Base-by-base conservation (phyloP, 2,888 invertebrate genomes). In the Caenorhabditis uteleia region DNA sequence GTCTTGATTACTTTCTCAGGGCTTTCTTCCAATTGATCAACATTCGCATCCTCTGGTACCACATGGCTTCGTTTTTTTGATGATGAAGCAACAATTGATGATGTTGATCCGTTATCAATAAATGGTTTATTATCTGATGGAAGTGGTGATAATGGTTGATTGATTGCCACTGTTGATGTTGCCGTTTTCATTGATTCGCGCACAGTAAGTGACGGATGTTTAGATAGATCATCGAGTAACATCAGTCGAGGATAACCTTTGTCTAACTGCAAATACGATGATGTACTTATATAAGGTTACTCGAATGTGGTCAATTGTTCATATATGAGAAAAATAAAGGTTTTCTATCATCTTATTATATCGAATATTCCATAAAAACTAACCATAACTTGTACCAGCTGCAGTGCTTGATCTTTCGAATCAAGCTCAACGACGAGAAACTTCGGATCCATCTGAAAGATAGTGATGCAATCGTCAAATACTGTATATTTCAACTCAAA, bases 371-470 rank as follows among this genome's bases (percentile, higher is more conserved):
- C 29, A 6, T 29, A 8, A 38, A n/a, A 23, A 55, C 57, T 43
- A 4, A 69, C 69, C 69, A 69, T 66, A 20, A 66, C 31, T 16
- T 57, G 58, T 25, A 69, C 69, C 44, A 69, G 21, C 21, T 66
- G 55, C 34, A 69, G 23, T 3, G 69, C 69, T 26, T 54, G 44
- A 12, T 53, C 50, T 27, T 69, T 69, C 18, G 61, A 61, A 34
- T 54, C 54, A 16, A 61, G 50, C 29, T 69, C 69, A 27, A 69
- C 54, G 2, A 69, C 69, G 3, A 69, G 58, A 39, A 66, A 69
- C 23, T 66, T 69, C 0, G 69, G 62, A 38, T 58, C n/a, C n/a
- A n/a, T n/a, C n/a, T n/a, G n/a, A n/a, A n/a, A n/a, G n/a, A n/a
- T n/a, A n/a, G n/a, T n/a, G n/a, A n/a, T n/a, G n/a, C n/a, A n/a